phyloP scores from a whole-genome alignment of 2,797 vertebrate genomes.

The Hemibagrus guttatus region DNA sequence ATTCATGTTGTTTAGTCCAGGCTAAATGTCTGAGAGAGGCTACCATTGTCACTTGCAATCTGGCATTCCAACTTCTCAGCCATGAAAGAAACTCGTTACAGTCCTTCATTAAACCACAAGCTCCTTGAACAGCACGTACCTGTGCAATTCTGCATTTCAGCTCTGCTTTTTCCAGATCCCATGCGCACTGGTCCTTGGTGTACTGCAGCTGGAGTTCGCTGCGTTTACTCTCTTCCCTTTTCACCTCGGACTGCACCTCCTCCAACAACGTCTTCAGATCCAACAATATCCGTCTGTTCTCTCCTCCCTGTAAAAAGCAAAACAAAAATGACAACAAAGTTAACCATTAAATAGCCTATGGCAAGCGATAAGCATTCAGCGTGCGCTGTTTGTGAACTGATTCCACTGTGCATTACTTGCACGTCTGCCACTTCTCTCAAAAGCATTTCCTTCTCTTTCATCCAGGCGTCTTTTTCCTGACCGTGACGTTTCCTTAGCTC shows the following conservation, averaged over 20 bases:
- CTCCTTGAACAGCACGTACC: slow-evolving; percentile 61
- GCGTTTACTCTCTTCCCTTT: slow-evolving; percentile 74
- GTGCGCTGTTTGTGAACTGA: neutral
- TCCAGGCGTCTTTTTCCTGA: slow-evolving; percentile 76
- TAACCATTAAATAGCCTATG: neutral
- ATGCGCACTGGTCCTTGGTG: slow-evolving; percentile 73
- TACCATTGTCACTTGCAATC: neutral
- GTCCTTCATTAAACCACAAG: neutral
- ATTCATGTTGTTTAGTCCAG: neutral
- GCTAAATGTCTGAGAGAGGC: neutral
- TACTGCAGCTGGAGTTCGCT: slow-evolving; percentile 74
- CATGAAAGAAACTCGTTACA: neutral
- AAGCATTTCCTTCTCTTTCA: slow-evolving; percentile 74
- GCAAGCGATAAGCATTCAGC: neutral
- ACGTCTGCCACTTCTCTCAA: slow-evolving; percentile 79
- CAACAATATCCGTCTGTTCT: slow-evolving; percentile 76
- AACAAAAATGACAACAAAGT: neutral
- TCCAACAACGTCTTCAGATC: slow-evolving; percentile 76
- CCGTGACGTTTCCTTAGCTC: slow-evolving; percentile 71
- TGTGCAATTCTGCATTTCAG: slow-evolving; percentile 75
- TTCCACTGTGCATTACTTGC: slow-evolving; percentile 67
- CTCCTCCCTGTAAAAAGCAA: slow-evolving; percentile 67
- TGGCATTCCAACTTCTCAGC: neutral
- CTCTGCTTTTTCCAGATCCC: slow-evolving; percentile 77
- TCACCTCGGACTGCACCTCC: slow-evolving; percentile 74